Evolutionary conservation across 2,797 vertebrate genomes (phyloP).

Genomic region (Argentina silus): DNA sequence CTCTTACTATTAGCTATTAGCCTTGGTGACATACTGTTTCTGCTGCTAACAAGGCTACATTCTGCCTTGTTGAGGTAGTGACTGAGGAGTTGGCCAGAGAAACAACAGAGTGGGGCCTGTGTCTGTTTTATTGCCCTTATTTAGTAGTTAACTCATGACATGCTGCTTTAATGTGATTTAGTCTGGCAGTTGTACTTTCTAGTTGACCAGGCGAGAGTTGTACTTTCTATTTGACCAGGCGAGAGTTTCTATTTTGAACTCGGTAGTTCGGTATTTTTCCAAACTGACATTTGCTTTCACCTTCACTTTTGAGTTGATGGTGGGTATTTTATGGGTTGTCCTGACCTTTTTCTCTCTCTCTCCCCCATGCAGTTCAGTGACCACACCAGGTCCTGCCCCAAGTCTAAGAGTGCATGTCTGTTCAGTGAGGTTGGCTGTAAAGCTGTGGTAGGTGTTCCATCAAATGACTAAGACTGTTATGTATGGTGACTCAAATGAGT

Average conservation of each 20-base stretch:
- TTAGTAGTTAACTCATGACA: background rate
- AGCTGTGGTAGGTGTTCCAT: constrained; percentile 71
- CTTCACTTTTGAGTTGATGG: constrained; percentile 21
- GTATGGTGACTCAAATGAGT: background rate
- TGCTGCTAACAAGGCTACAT: background rate
- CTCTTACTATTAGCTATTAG: background rate
- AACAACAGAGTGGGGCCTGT: background rate
- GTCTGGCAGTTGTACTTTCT: too few species aligned
- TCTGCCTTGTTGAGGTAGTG: background rate
- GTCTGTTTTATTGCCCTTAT: background rate
- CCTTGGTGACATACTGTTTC: background rate
- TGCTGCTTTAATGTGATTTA: too few species aligned
- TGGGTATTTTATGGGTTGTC: background rate
- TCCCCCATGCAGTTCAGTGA: constrained; percentile 83
- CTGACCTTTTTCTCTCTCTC: background rate
- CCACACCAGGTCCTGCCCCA: constrained; percentile 84
- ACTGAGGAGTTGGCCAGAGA: background rate
- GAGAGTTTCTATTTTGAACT: too few species aligned
- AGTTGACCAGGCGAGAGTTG: background rate
- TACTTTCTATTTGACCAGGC: background rate
- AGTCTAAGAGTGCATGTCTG: constrained; percentile 85
- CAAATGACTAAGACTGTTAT: background rate
- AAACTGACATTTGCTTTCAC: constrained; percentile 16
- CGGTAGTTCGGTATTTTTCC: constrained; percentile 32
- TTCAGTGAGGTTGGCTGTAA: constrained; percentile 88